Evolutionary conservation across 2,113 vertebrate species (phyloP).

Genomic region (Cinclus cinclus): DNA sequence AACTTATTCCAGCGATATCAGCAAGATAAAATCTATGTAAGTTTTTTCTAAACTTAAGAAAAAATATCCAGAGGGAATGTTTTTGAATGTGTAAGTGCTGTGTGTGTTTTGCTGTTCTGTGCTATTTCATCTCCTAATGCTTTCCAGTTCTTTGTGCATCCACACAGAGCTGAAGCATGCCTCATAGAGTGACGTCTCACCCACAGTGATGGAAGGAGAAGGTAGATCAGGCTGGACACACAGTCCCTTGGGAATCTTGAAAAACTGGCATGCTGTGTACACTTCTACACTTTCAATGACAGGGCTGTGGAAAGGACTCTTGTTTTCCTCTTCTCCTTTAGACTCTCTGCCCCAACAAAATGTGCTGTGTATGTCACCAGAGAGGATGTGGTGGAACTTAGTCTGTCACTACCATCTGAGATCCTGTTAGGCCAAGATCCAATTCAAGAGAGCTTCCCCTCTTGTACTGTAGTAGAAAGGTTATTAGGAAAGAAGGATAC

Average conservation of each 20-base stretch:
- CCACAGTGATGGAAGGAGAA: accelerated
- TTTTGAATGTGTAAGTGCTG: background rate
- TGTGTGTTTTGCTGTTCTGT: background rate
- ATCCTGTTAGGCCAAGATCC: background rate
- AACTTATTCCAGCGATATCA: conserved; percentile 90
- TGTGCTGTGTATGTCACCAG: background rate
- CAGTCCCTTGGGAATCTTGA: background rate
- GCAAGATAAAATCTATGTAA: conserved; percentile 91
- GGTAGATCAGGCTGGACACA: background rate
- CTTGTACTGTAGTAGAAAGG: background rate
- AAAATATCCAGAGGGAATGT: background rate
- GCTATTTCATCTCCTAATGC: background rate
- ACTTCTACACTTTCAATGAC: background rate
- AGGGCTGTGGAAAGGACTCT: background rate
- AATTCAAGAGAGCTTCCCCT: background rate
- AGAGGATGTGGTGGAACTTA: background rate
- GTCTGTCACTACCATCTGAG: background rate
- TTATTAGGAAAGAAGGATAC: background rate
- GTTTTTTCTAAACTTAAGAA: conserved; percentile 48
- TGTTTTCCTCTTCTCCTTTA: background rate
- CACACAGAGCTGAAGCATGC: accelerated
- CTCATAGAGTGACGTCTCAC: background rate
- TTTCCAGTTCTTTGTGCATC: background rate
- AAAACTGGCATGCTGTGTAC: background rate
- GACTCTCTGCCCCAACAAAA: background rate